These are phyloP conservation scores for Ornithoptera priamus DNA, from an alignment of 2,888 invertebrate genomes.

Conservation along the genomic window DNA sequence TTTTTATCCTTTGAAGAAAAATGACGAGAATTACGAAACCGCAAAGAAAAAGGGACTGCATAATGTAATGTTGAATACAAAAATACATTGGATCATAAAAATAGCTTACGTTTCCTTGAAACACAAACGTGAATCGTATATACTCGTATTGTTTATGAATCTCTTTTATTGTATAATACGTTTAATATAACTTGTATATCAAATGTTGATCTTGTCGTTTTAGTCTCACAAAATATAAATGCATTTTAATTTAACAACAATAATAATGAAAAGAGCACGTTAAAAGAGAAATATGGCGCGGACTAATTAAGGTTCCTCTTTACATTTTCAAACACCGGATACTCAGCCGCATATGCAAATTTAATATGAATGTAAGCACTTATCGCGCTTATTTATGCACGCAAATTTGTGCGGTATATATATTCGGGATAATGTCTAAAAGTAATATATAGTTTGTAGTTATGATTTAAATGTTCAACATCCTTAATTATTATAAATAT, in stretches of 20 bases:
- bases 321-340: constrained; percentile 25
- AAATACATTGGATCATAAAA: too few relatives aligned
- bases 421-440: constrained; percentile 23
- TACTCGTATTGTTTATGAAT: background rate
- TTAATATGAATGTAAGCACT: constrained; percentile 29
- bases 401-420: constrained; percentile 19
- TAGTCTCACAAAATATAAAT: background rate
- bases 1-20: too few relatives aligned
- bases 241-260: background rate
- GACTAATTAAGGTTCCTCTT: constrained; percentile 27
- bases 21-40: too few relatives aligned
- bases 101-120: too few relatives aligned
- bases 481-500: background rate
- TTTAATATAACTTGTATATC: background rate
- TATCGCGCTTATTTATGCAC: constrained; percentile 26
- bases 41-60: too few relatives aligned
- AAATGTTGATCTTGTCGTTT: background rate
- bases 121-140: background rate
- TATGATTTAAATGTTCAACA: constrained; percentile 14
- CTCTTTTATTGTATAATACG: background rate
- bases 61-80: too few relatives aligned
- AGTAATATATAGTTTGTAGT: constrained; percentile 5
- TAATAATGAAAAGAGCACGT: constrained; percentile 4
- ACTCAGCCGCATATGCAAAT: constrained; percentile 27
- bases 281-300: constrained; percentile 14